Base-by-base conservation (phyloP, 2,113 vertebrate genomes). In the Corvus cornix region DNA sequence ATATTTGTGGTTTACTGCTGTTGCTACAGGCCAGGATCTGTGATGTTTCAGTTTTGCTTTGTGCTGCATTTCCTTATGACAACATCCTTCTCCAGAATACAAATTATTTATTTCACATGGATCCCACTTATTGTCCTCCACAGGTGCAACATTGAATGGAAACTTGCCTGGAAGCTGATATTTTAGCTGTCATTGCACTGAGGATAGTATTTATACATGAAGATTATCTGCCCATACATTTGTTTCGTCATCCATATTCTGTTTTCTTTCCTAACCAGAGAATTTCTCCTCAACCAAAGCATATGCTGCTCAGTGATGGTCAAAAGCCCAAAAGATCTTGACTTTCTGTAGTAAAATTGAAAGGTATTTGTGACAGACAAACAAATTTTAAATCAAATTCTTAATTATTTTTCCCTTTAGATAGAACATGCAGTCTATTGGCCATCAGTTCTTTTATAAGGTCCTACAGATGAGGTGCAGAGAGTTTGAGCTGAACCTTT, bases 1-100 rank as follows among this genome's bases (percentile, higher is more conserved):
- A 90, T 84, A 56, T 79, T 75, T 96, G 69, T 80, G 69, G 48
- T 79, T 95, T 89, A 28, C 67, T 89, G 62, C 28, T 89, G 53
- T 89, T 86, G 43, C 46, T 92, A 59, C 69, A 80, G 73, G 84
- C 39, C 48, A 63, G 28, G 24, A 26, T 41, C 69, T 55, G 16
- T 35, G 44, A 70, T 35, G 16, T 14, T 59, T 49, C 46, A 35
- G 13, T 73, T 87, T 59, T 28, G 1, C 31, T 90, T 84, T 90
- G 41, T 41, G n/a, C 27, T 76, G 8, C 16, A 14, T 62, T 96
- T 64, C 48, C 33, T 76, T n/a, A 46, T 10, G 4, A 56, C n/a
- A 66, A 18, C 20, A 17, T 87, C 35, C 30, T 77, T 87, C 51
- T 53, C 22, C 63, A 55, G 20, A 33, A 31, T n/a, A 48, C 5